Conservation (phyloP, 2,888 invertebrate species). For the Laothoe populi region DNA sequence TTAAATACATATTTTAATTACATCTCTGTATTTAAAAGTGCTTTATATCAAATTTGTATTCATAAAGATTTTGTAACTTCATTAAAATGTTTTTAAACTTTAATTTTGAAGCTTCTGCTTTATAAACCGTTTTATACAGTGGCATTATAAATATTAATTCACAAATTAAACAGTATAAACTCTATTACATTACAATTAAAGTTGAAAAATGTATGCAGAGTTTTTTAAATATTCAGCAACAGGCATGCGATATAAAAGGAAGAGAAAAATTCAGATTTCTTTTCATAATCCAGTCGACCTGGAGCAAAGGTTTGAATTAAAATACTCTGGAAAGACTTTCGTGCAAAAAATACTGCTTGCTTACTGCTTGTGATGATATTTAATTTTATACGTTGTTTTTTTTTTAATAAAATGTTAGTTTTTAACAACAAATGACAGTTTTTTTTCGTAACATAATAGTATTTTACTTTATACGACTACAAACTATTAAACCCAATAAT, state of each 20-base stretch:
- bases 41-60: not conserved
- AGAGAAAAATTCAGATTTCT: conserved; percentile 19
- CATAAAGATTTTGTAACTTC: not conserved
- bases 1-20: too few relatives aligned
- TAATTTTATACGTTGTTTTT: too few relatives aligned
- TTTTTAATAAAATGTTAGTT: too few relatives aligned
- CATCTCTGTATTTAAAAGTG: not conserved
- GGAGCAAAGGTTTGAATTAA: conserved; percentile 8
- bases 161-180: conserved; percentile 2
- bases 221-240: conserved; percentile 8
- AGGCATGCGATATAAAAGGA: conserved; percentile 31
- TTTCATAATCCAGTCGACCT: conserved; percentile 17
- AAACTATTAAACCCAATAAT: too few relatives aligned
- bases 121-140: conserved; percentile 2
- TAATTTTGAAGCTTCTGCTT: not conserved
- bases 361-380: too few relatives aligned
- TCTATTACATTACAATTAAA: conserved; percentile 1
- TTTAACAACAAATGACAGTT: too few relatives aligned
- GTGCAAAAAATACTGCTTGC: not conserved
- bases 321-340: conserved; percentile 1
- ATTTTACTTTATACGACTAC: too few relatives aligned
- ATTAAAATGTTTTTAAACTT: not conserved
- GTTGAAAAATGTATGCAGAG: not conserved
- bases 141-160: conserved; percentile 19
- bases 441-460: too few relatives aligned